Percentiles rank a stretch among this genome's conserved stretches.
These are phyloP conservation scores for Mycalesis mineus DNA, from an alignment of 2,888 invertebrate genomes.

Conservation along the genomic window DNA sequence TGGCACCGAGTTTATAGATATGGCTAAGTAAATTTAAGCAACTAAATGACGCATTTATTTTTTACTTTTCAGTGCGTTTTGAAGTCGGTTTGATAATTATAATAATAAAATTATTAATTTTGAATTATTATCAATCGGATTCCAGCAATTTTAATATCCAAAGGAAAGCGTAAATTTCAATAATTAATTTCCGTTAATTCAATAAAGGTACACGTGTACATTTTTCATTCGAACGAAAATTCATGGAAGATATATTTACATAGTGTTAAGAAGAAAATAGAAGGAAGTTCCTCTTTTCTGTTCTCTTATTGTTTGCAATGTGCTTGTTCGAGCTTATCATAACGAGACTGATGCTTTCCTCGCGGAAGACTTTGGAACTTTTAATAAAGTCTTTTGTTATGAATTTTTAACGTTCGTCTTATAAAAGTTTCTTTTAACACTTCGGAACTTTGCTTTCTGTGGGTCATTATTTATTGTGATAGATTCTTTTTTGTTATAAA, in stretches of 20 bases:
- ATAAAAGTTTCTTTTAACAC: background rate
- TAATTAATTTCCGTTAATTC: background rate
- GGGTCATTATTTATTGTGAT: background rate
- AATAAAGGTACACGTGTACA: background rate
- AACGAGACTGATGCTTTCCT: slow-evolving; percentile 21
- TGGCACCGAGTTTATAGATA: too few relatives aligned
- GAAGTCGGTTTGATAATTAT: too few relatives aligned
- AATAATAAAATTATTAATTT: too few relatives aligned
- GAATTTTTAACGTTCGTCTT: background rate
- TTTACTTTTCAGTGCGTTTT: too few relatives aligned
- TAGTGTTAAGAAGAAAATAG: slow-evolving; percentile 8
- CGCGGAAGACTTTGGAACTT: slow-evolving; percentile 7
- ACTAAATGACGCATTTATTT: too few relatives aligned
- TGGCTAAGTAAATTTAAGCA: too few relatives aligned
- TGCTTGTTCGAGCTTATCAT: slow-evolving; percentile 22
- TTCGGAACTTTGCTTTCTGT: background rate
- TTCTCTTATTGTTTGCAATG: slow-evolving; percentile 18
- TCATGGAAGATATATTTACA: slow-evolving; percentile 7
- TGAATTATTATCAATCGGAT: too few relatives aligned
- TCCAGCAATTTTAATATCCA: too few relatives aligned
- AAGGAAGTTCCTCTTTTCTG: slow-evolving; percentile 13
- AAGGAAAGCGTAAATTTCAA: background rate
- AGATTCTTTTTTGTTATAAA: background rate
- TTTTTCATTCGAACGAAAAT: slow-evolving; percentile 11
- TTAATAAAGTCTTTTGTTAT: slow-evolving; percentile 3